These are phyloP conservation scores for Musca vetustissima DNA, from an alignment of 1,140 invertebrate genomes.

Conservation along the genomic window DNA sequence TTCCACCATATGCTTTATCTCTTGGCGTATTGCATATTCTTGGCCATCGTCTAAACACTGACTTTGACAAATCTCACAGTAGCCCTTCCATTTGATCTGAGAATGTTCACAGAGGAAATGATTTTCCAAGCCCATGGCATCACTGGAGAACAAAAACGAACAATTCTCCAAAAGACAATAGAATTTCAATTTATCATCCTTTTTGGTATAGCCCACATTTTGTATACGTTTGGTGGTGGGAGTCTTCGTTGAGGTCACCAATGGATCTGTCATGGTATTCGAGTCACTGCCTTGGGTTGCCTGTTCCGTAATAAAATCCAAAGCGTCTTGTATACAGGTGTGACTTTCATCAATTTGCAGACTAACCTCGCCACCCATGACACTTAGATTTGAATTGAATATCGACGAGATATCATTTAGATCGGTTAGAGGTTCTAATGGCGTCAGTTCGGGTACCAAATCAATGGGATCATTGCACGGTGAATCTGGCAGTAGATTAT, in stretches of 20 bases:
- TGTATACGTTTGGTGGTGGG: constrained; percentile 21
- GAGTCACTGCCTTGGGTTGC: background rate
- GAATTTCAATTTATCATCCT: constrained; percentile 21
- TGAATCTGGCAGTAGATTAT: constrained; percentile 26
- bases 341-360: constrained; percentile 19
- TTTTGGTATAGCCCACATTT: constrained; percentile 26
- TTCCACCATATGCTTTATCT: constrained; percentile 29
- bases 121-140: constrained; percentile 25
- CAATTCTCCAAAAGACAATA: constrained; percentile 28
- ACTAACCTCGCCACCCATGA: background rate
- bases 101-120: constrained; percentile 32
- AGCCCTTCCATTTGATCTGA: constrained; percentile 30
- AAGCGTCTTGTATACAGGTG: constrained; percentile 27
- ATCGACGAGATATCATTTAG: constrained; percentile 27
- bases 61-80: constrained; percentile 31
- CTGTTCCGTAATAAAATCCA: constrained; percentile 27
- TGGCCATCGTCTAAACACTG: constrained; percentile 10
- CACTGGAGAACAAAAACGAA: constrained; percentile 30
- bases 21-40: constrained; percentile 13
- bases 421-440: constrained; percentile 26
- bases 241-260: background rate
- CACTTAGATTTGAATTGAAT: constrained; percentile 26
- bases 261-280: background rate
- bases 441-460: constrained; percentile 21
- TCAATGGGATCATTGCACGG: constrained; percentile 27